Evolutionary conservation across 2,113 vertebrate species (phyloP).

Genomic region (Camelus dromedarius): DNA sequence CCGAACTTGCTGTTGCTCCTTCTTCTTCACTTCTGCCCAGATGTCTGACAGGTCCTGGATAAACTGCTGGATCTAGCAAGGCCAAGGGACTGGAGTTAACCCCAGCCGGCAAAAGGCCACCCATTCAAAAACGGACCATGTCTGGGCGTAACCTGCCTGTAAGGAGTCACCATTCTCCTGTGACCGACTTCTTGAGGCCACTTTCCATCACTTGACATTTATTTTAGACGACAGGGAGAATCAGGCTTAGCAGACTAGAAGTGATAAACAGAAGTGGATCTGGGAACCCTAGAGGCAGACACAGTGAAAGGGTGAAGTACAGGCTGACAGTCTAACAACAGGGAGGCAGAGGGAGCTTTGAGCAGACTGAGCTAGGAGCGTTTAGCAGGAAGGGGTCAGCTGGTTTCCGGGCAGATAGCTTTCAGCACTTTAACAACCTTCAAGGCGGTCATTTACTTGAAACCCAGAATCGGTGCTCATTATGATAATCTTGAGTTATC

Average conservation of each 20-base stretch:
- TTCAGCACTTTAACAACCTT: neutral
- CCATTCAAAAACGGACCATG: neutral
- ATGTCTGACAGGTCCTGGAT: slow-evolving; percentile 84
- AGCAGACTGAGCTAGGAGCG: too few relatives aligned
- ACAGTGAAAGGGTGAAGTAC: neutral
- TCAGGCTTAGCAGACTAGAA: neutral
- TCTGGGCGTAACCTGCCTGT: neutral
- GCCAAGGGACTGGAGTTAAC: neutral
- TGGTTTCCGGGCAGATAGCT: rapidly evolving
- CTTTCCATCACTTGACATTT: neutral
- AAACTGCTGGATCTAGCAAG: slow-evolving; percentile 83
- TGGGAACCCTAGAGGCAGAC: neutral
- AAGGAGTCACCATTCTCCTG: neutral
- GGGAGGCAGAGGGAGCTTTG: neutral
- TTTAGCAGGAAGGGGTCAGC: neutral
- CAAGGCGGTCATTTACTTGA: neutral
- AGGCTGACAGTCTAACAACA: neutral
- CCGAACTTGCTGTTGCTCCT: slow-evolving; percentile 58
- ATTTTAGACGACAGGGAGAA: neutral
- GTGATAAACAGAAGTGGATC: neutral
- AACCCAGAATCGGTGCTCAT: neutral
- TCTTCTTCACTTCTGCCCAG: slow-evolving; percentile 71
- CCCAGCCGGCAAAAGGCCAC: neutral
- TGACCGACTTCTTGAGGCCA: neutral
- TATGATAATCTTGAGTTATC: neutral